A percentile compares a stretch with the other conserved stretches of the same genome.
phyloP scores from a whole-genome alignment of 2,113 vertebrate genomes.

The Phyllopteryx taeniolatus region DNA sequence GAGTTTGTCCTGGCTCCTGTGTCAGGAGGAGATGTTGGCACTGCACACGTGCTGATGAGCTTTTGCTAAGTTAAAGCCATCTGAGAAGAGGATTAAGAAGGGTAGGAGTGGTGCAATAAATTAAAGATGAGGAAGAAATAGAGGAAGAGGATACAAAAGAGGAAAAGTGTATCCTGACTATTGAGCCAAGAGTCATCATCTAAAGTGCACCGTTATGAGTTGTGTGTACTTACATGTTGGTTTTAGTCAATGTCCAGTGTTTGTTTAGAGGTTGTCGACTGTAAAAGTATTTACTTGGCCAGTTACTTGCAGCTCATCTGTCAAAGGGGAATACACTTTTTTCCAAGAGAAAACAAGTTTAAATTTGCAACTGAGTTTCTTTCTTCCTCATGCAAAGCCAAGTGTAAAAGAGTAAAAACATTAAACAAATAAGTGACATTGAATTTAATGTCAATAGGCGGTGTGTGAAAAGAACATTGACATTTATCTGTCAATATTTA shows the following conservation, averaged over 20 bases:
- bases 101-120: not conserved
- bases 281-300: slow-evolving; percentile 3
- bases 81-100: slow-evolving; percentile 27
- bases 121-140: slow-evolving; percentile 5
- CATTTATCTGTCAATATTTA: not conserved
- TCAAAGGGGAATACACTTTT: not conserved
- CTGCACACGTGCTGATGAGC: slow-evolving; percentile 76
- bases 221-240: not conserved
- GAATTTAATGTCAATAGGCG: not conserved
- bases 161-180: not conserved
- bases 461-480: not conserved
- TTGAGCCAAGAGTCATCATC: not conserved
- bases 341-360: slow-evolving; percentile 3
- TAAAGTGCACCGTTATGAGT: not conserved
- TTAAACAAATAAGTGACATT: not conserved
- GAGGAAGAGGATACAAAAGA: slow-evolving; percentile 1
- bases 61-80: slow-evolving; percentile 29
- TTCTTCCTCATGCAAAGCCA: not conserved
- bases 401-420: not conserved
- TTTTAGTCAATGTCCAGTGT: not conserved
- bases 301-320: slow-evolving; percentile 1
- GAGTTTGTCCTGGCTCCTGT: slow-evolving; percentile 81
- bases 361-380: not conserved
- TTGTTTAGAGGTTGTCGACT: slow-evolving; percentile 3
- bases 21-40: slow-evolving; percentile 59